phyloP scores from a whole-genome alignment of 2,888 invertebrate species.

The Sinodicranocentrus sp. region DNA sequence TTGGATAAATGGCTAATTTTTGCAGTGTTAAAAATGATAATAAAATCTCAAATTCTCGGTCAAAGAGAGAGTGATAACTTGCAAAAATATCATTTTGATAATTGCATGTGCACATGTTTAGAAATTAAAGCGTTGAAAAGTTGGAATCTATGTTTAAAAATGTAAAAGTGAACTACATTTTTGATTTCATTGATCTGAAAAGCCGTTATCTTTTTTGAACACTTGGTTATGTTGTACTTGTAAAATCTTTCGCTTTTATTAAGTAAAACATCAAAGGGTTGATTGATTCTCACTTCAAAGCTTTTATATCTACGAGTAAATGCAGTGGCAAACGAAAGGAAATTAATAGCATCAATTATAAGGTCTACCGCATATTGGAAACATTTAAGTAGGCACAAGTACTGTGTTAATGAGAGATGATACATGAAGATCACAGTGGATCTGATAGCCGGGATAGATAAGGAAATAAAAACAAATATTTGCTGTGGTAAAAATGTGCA shows the following conservation, averaged over 20 bases:
- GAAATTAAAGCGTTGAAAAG: conserved; percentile 4
- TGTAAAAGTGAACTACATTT: conserved; percentile 52
- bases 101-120: not conserved
- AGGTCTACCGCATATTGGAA: conserved; percentile 35
- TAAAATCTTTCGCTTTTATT: too few relatives aligned
- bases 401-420: conserved; percentile 12
- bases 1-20: not conserved
- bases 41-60: conserved; percentile 22
- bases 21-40: not conserved
- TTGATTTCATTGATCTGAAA: conserved; percentile 53
- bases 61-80: conserved; percentile 32
- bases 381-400: conserved; percentile 30
- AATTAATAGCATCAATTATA: conserved; percentile 38
- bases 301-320: not conserved
- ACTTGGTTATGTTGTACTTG: too few relatives aligned
- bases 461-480: not conserved
- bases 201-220: not conserved
- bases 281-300: conserved; percentile 4
- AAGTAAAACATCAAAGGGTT: not conserved
- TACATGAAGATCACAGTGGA: conserved; percentile 1
- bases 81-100: conserved; percentile 15
- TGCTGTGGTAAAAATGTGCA: conserved; percentile 23
- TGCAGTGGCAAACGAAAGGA: conserved; percentile 27
- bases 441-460: conserved; percentile 39
- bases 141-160: conserved; percentile 9